These are phyloP conservation scores for Heliothis subflexa DNA, from an alignment of 1,140 invertebrate genomes.

Conservation along the genomic window DNA sequence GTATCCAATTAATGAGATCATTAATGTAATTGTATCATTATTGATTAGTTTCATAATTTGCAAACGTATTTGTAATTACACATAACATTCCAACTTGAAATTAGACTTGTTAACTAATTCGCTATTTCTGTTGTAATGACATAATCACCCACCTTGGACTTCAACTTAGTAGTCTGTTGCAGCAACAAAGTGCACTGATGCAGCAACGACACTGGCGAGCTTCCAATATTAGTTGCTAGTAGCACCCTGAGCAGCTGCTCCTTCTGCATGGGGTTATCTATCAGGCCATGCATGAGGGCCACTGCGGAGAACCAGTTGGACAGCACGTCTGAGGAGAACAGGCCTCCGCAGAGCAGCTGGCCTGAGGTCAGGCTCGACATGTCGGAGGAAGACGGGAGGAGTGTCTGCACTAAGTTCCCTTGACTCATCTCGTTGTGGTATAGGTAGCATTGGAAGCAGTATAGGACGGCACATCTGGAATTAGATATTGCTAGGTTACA, in stretches of 20 bases:
- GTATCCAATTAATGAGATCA: too few relatives aligned
- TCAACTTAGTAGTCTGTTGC: conserved; percentile 94
- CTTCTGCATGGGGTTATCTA: conserved; percentile 95
- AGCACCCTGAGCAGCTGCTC: conserved; percentile 97
- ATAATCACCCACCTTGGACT: conserved; percentile 89
- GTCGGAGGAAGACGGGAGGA: conserved; percentile 94
- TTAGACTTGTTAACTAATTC: too few relatives aligned
- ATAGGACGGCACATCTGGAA: conserved; percentile 95
- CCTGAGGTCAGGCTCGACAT: conserved; percentile 91
- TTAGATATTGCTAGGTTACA: not conserved
- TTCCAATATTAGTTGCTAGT: conserved; percentile 94
- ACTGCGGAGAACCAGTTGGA: conserved; percentile 99
- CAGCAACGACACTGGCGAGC: conserved; percentile 94
- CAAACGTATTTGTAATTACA: too few relatives aligned
- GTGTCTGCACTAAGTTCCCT: conserved; percentile 94
- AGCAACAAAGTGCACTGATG: conserved; percentile 95
- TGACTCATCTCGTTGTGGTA: conserved; percentile 97
- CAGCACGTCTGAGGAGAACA: conserved; percentile 96
- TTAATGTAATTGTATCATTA: too few relatives aligned
- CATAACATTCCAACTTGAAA: too few relatives aligned
- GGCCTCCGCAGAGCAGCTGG: conserved; percentile 96
- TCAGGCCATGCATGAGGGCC: conserved; percentile 95
- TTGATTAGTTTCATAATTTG: too few relatives aligned
- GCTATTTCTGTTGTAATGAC: too few relatives aligned
- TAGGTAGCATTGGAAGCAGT: conserved; percentile 98